Conservation (phyloP, 1,140 invertebrate genomes). For the fruit fly (Drosophila melanogaster) region DNA sequence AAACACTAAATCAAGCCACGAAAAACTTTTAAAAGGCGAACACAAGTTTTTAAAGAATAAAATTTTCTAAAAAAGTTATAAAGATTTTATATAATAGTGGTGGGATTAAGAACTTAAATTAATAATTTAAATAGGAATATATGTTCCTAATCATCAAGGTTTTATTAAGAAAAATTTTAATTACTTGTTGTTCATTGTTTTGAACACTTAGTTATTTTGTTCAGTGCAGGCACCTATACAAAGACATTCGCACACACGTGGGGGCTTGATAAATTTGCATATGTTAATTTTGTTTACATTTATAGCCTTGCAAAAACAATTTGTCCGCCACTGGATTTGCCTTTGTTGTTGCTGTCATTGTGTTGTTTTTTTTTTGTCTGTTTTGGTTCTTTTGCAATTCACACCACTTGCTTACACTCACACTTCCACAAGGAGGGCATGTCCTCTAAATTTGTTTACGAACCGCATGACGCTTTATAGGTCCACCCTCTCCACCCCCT, state of each 20-base stretch:
- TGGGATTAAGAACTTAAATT: no score
- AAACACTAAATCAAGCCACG: no score
- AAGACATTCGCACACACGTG: constrained; percentile 43
- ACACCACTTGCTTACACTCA: constrained; percentile 49
- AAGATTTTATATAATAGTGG: no score
- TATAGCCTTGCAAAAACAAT: constrained; percentile 80
- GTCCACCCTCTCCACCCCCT: constrained; percentile 22
- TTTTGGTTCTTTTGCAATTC: constrained; percentile 53
- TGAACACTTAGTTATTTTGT: neutral
- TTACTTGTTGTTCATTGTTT: no score
- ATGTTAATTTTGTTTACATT: constrained; percentile 82
- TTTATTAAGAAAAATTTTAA: no score
- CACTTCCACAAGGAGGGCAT: constrained; percentile 9
- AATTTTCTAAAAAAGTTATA: no score
- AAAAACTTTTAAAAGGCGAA: no score
- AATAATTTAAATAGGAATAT: no score
- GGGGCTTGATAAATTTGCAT: constrained; percentile 72
- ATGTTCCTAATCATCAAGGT: no score
- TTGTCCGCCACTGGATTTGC: constrained; percentile 57
- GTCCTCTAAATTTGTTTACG: constrained; percentile 64
- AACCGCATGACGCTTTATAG: constrained; percentile 62
- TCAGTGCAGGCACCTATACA: constrained; percentile 2
- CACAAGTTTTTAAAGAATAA: no score
- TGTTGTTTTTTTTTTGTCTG: neutral
- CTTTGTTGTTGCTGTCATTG: constrained; percentile 21